Evolutionary conservation across 1,140 invertebrate species (phyloP), one percentile per base, ranked within the genome.

Genomic region (Drosophila mauritiana): DNA sequence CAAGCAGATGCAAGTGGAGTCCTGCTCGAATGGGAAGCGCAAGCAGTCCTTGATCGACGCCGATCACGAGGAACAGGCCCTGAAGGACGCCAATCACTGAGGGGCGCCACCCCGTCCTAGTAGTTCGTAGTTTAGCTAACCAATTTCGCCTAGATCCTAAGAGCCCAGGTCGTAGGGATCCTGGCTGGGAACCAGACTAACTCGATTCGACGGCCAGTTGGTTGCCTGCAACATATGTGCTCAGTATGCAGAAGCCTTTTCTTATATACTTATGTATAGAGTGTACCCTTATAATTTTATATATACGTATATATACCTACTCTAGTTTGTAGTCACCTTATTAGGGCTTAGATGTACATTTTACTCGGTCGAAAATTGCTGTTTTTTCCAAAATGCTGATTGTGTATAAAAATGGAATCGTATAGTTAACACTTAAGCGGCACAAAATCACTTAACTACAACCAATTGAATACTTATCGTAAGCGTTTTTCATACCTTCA

Each of bases 371-470:
- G 15, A 67, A 64, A 63, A 58, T 36, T 1, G 39, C 15, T 15
- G 34, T 78, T 73, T 88, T 88, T 83, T 83, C 73, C 45, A 89
- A 80, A 77, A 55, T 54, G 54, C 45, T 43, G 54, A 68, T 53
- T 69, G 55, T 59, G 55, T 31, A 54, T 63, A 56, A 49, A 49
- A 62, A 70, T 56, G 49, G 74, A 83, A 86, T 69, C 67, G 56
- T 46, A 88, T 67, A 89, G 84, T 89, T 89, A 89, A 89, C 85
- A 89, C 63, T 65, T 89, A 90, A 80, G 84, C 84, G 84, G 84
- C 84, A 89, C 84, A 90, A 89, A 68, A 75, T 89, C 85, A 89
- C 84, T 89, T 88, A 88, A 88, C 48, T 65, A 25, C 68, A 74
- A 67, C 22, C 39, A 68, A 56, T 88, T 78, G 53, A 78, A 81